These are phyloP conservation scores for Brenthis hecate DNA, from an alignment of 2,888 invertebrate genomes.

Conservation along the genomic window DNA sequence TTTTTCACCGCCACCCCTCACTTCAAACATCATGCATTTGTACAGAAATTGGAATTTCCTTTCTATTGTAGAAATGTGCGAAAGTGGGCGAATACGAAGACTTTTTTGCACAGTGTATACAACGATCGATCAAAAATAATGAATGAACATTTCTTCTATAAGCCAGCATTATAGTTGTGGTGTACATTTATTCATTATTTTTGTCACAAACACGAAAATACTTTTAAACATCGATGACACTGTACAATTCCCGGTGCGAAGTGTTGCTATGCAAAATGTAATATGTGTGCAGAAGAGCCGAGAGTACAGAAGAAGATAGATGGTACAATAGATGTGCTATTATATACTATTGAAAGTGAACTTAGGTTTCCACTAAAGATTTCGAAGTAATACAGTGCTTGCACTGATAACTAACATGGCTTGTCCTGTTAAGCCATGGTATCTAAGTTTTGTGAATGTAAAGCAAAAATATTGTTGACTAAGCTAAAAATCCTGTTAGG, in stretches of 20 bases:
- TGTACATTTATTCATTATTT: slow-evolving; percentile 54
- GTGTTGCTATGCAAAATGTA: slow-evolving; percentile 63
- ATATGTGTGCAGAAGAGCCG: slow-evolving; percentile 58
- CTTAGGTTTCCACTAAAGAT: slow-evolving; percentile 31
- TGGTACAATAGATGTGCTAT: slow-evolving; percentile 64
- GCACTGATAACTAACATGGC: slow-evolving; percentile 41
- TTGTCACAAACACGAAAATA: slow-evolving; percentile 45
- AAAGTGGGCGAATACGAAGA: slow-evolving; percentile 49
- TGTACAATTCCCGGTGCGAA: slow-evolving; percentile 65
- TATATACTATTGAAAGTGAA: slow-evolving; percentile 49
- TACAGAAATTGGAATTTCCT: slow-evolving; percentile 76
- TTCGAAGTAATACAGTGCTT: slow-evolving; percentile 36
- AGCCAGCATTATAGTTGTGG: slow-evolving; percentile 4
- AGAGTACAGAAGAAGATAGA: slow-evolving; percentile 48
- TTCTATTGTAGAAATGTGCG: slow-evolving; percentile 56
- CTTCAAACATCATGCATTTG: slow-evolving; percentile 74
- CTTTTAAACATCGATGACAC: slow-evolving; percentile 57
- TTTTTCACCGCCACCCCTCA: slow-evolving; percentile 60
- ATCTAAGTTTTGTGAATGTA: slow-evolving; percentile 24
- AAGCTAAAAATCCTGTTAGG: slow-evolving; percentile 29
- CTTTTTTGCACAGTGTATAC: slow-evolving; percentile 46
- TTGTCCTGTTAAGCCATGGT: slow-evolving; percentile 37
- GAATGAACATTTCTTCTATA: slow-evolving; percentile 40
- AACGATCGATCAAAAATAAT: slow-evolving; percentile 58
- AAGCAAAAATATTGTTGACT: slow-evolving; percentile 21